These are phyloP conservation scores for Ferrisia virgata DNA, from an alignment of 2,888 invertebrate species.

Conservation along the genomic window DNA sequence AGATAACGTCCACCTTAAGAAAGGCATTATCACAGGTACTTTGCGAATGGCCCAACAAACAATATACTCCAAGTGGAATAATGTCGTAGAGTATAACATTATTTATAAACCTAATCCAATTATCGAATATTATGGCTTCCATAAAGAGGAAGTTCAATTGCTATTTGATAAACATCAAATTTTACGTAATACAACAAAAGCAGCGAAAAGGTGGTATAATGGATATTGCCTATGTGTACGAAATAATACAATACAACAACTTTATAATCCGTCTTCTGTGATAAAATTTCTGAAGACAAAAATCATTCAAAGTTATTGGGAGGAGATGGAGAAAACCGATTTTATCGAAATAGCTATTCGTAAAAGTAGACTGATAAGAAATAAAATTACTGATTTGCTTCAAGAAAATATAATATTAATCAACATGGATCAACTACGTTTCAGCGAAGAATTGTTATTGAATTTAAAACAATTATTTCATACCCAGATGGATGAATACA, in stretches of 20 bases:
- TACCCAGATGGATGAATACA: not conserved
- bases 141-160: not conserved
- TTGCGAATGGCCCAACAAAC: not conserved
- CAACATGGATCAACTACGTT: not conserved
- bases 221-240: not conserved
- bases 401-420: not conserved
- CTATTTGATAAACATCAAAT: not conserved
- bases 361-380: not conserved
- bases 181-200: not conserved
- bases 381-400: slow-evolving; percentile 1
- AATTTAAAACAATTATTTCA: slow-evolving; percentile 9
- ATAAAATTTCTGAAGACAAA: not conserved
- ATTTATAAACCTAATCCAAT: not conserved
- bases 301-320: not conserved
- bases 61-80: not conserved
- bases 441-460: not conserved
- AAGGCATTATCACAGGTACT: not conserved
- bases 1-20: not conserved
- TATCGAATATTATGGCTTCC: not conserved
- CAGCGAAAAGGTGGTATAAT: not conserved
- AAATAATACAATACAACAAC: not conserved
- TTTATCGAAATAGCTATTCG: not conserved
- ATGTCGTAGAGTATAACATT: not conserved
- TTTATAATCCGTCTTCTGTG: slow-evolving; percentile 1
- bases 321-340: not conserved